These are phyloP conservation scores for Subacronicta megacephala DNA, from an alignment of 2,888 invertebrate genomes.

Conservation along the genomic window DNA sequence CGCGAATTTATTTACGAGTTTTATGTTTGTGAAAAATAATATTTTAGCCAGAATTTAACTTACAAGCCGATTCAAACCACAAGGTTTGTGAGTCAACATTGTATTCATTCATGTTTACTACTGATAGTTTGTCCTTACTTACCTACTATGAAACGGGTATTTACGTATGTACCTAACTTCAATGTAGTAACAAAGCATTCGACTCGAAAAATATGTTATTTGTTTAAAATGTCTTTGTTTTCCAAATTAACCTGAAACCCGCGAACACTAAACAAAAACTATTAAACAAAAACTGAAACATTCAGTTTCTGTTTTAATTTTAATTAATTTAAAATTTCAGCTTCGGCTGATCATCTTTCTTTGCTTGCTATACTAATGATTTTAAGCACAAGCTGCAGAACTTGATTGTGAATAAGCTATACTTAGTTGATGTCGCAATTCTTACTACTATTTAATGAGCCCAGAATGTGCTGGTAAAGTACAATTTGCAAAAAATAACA, in stretches of 20 bases:
- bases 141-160: constrained; percentile 8
- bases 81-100: constrained; percentile 39
- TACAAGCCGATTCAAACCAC: constrained; percentile 34
- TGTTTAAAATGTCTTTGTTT: constrained; percentile 1
- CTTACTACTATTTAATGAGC: no score
- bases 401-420: no score
- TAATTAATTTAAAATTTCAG: no score
- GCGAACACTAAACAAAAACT: no score
- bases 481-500: no score
- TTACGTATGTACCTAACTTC: neutral
- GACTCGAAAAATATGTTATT: constrained; percentile 28
- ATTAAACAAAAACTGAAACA: no score
- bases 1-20: constrained; percentile 41
- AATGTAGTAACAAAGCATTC: constrained; percentile 8
- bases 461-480: no score
- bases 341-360: no score
- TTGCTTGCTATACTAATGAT: no score
- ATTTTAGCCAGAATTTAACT: constrained; percentile 25
- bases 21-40: constrained; percentile 22
- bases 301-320: no score
- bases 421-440: no score
- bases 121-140: constrained; percentile 19
- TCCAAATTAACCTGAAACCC: neutral
- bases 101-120: constrained; percentile 31
- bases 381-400: no score